These are phyloP conservation scores for Pammene fasciana DNA, from an alignment of 2,888 invertebrate species.

Conservation along the genomic window DNA sequence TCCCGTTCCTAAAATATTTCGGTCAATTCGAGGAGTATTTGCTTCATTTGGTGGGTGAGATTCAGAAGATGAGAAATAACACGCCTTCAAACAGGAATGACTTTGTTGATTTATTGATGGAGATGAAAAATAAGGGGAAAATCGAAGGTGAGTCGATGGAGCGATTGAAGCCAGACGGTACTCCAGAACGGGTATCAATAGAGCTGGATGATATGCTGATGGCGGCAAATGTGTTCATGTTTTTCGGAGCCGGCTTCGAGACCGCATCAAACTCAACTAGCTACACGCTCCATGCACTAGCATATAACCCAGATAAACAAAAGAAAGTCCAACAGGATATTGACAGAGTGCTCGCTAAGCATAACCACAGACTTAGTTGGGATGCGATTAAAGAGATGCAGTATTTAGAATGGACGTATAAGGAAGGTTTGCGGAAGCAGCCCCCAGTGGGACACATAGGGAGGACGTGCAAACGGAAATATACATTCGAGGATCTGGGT, in stretches of 20 bases:
- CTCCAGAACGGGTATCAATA: conserved; percentile 52
- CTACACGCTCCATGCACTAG: conserved; percentile 66
- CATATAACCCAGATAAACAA: conserved; percentile 68
- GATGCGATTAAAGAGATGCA: conserved; percentile 64
- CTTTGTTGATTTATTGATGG: conserved; percentile 45
- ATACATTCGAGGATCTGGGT: conserved; percentile 48
- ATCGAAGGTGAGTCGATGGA: conserved; percentile 46
- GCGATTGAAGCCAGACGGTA: conserved; percentile 53
- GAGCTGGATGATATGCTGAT: conserved; percentile 57
- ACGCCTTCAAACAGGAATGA: conserved; percentile 39
- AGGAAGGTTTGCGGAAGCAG: conserved; percentile 63
- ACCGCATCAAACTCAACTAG: conserved; percentile 74
- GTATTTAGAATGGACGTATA: conserved; percentile 58
- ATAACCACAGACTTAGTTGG: conserved; percentile 63
- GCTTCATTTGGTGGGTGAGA: conserved; percentile 40
- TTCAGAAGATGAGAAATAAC: conserved; percentile 33
- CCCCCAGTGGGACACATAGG: conserved; percentile 61
- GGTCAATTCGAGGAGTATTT: conserved; percentile 29
- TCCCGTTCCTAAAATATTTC: conserved; percentile 25
- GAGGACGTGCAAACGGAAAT: conserved; percentile 57
- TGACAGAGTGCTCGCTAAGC: conserved; percentile 58
- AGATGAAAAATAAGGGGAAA: conserved; percentile 38
- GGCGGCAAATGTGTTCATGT: conserved; percentile 65
- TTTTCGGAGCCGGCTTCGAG: conserved; percentile 76
- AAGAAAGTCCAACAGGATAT: conserved; percentile 64